Conservation (phyloP, 1,140 invertebrate genomes). For the Papilio xuthus region DNA sequence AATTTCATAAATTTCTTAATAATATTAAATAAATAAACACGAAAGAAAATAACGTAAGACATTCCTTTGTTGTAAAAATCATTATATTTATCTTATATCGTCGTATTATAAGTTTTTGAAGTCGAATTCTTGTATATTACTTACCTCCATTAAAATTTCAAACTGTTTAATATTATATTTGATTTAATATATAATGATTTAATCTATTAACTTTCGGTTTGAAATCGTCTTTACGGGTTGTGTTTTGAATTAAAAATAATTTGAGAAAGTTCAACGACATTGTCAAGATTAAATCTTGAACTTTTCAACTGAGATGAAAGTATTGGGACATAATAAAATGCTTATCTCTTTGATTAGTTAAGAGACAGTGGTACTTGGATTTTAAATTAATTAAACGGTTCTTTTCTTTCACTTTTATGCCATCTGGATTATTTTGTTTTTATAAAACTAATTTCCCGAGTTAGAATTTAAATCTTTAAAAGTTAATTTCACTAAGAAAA, state of each 20-base stretch:
- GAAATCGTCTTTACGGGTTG: background rate
- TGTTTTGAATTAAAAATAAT: background rate
- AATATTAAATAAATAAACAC: too few relatives aligned
- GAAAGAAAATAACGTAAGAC: too few relatives aligned
- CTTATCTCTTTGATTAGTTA: slow-evolving; percentile 10
- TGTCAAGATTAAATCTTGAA: slow-evolving; percentile 2
- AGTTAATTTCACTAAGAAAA: background rate
- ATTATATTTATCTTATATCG: too few relatives aligned
- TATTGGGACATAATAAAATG: background rate
- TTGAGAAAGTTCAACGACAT: background rate
- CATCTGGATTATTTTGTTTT: background rate
- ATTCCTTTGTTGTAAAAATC: too few relatives aligned
- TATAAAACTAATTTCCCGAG: background rate
- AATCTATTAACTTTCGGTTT: background rate
- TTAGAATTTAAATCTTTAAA: background rate
- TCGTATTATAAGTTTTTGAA: too few relatives aligned
- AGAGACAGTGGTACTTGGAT: background rate
- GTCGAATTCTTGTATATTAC: too few relatives aligned
- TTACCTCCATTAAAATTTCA: background rate
- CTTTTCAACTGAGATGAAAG: slow-evolving; percentile 1
- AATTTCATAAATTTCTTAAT: too few relatives aligned
- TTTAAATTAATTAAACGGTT: background rate
- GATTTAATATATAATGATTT: background rate
- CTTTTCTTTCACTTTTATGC: background rate
- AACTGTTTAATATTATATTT: background rate